A percentile compares a stretch with the other conserved stretches of the same genome.
Conservation (phyloP, 1,140 invertebrate genomes). For the Listronotus bonariensis region DNA sequence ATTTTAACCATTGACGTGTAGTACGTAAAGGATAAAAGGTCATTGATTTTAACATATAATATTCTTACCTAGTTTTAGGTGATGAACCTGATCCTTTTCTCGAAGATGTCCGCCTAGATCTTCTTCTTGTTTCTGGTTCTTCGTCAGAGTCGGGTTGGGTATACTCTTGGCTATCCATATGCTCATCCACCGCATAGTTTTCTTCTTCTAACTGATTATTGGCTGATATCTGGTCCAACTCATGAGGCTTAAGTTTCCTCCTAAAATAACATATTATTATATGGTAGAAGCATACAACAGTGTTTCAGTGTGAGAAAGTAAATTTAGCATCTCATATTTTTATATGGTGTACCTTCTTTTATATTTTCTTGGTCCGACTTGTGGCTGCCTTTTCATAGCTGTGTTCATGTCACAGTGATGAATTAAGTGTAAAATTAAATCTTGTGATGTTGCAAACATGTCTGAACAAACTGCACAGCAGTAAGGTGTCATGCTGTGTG, state of each 20-base stretch:
- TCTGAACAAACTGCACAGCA: slow-evolving; percentile 76
- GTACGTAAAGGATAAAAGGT: no score
- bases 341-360: slow-evolving; percentile 59
- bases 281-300: no score
- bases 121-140: slow-evolving; percentile 50
- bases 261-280: slow-evolving; percentile 47
- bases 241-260: slow-evolving; percentile 71
- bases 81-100: slow-evolving; percentile 32
- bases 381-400: slow-evolving; percentile 74
- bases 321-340: no score
- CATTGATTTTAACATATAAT: slow-evolving; percentile 7
- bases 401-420: slow-evolving; percentile 83
- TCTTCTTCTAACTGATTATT: slow-evolving; percentile 38
- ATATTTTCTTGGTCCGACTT: slow-evolving; percentile 77
- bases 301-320: no score
- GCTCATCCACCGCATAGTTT: slow-evolving; percentile 3
- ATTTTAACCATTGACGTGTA: no score
- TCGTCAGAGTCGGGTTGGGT: slow-evolving; percentile 40
- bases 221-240: slow-evolving; percentile 57
- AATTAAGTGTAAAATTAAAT: slow-evolving; percentile 78
- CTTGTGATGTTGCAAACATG: slow-evolving; percentile 69
- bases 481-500: slow-evolving; percentile 63
- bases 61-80: slow-evolving; percentile 25
- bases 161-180: slow-evolving; percentile 45
- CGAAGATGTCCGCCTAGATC: slow-evolving; percentile 19